These are phyloP conservation scores for Malurus melanocephalus DNA, from an alignment of 2,113 vertebrate species.

Conservation along the genomic window DNA sequence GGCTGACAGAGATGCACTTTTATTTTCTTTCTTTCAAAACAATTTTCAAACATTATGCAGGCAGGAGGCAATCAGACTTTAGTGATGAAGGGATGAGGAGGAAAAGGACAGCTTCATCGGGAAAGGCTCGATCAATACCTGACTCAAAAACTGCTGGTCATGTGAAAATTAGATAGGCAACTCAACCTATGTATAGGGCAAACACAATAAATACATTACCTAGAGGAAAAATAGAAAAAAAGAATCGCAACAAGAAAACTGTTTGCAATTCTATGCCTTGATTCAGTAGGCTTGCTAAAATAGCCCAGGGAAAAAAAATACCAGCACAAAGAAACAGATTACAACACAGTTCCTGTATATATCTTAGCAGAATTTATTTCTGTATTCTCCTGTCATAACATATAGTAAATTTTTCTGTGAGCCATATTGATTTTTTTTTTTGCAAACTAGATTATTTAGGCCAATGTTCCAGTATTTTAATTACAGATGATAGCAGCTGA, in stretches of 20 bases:
- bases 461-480: neutral
- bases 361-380: neutral
- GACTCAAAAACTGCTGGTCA: neutral
- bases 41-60: neutral
- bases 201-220: neutral
- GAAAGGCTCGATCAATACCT: neutral
- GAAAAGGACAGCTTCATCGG: neutral
- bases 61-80: neutral
- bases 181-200: neutral
- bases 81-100: neutral
- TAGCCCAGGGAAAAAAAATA: neutral
- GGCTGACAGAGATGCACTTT: neutral
- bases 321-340: neutral
- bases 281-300: neutral
- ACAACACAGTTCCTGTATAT: neutral
- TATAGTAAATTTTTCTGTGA: neutral
- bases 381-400: neutral
- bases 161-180: neutral
- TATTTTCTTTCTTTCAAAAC: neutral
- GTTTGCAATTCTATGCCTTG: neutral
- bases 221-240: neutral
- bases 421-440: neutral
- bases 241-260: neutral
- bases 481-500: neutral
- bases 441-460: neutral